Evolutionary conservation across 2,113 vertebrate genomes (phyloP).

Genomic region (Isichthys henryi): DNA sequence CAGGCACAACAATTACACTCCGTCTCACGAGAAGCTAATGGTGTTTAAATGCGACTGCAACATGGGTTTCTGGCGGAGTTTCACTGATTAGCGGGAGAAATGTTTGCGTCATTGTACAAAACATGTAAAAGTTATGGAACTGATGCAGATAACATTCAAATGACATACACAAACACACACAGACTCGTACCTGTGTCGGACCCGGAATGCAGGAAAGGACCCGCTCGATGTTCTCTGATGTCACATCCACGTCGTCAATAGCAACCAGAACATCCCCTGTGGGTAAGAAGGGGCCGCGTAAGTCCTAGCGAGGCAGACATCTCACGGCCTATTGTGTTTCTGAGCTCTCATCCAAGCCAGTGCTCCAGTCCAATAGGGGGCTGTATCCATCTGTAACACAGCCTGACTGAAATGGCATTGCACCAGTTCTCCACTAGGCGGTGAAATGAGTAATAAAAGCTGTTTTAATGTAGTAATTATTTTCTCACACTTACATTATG

Average conservation of each 20-base stretch:
- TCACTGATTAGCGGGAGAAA: not conserved
- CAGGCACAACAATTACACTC: not conserved
- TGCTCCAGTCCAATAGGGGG: not conserved
- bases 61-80: not conserved
- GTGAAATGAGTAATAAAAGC: not conserved
- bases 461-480: not conserved
- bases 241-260: constrained; percentile 92
- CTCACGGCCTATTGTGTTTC: not conserved
- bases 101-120: not conserved
- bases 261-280: constrained; percentile 85
- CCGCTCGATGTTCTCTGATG: constrained; percentile 85
- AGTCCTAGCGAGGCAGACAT: not conserved
- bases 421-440: not conserved
- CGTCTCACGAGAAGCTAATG: not conserved
- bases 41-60: not conserved
- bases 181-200: constrained; percentile 76
- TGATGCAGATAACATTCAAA: not conserved
- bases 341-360: not conserved
- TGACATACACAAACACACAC: not conserved
- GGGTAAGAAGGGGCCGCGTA: constrained; percentile 9
- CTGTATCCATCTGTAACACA: not conserved
- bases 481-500: not conserved
- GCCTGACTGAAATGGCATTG: not conserved
- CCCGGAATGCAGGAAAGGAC: constrained; percentile 90
- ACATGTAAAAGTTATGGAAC: not conserved